phyloP scores from a whole-genome alignment of 1,140 invertebrate genomes.

The Dendroctonus ponderosae region DNA sequence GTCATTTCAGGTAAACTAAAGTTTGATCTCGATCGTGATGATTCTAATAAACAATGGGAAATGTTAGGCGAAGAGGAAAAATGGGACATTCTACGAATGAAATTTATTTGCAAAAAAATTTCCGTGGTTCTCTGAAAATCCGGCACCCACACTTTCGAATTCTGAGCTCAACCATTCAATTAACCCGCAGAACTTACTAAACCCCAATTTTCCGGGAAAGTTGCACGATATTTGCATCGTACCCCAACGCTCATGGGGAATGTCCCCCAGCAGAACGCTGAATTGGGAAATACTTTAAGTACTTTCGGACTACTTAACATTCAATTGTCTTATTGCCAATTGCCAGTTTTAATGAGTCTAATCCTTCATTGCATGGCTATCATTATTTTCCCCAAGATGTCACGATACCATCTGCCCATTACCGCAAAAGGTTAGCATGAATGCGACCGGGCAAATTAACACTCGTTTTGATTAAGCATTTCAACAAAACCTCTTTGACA shows the following conservation, averaged over 20 bases:
- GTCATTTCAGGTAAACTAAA: constrained; percentile 28
- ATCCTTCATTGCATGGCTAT: constrained; percentile 25
- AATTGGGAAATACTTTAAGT: constrained; percentile 22
- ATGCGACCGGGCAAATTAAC: constrained; percentile 15
- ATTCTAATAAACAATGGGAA: constrained; percentile 27
- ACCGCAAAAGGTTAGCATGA: constrained; percentile 16
- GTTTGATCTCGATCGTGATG: constrained; percentile 32
- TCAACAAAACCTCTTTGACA: too few species aligned
- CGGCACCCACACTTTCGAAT: too few species aligned
- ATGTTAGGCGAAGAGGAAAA: constrained; percentile 7
- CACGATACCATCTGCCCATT: constrained; percentile 16
- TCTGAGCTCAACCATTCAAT: too few species aligned
- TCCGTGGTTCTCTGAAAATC: too few species aligned
- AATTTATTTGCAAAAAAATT: too few species aligned
- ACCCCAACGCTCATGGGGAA: background rate
- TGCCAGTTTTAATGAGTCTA: constrained; percentile 30
- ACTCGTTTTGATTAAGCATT: constrained; percentile 9
- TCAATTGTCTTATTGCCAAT: constrained; percentile 30
- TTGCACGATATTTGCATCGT: too few species aligned
- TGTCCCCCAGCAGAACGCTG: background rate
- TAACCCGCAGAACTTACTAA: too few species aligned
- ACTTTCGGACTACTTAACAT: constrained; percentile 31
- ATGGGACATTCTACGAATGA: background rate
- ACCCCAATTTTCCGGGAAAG: too few species aligned
- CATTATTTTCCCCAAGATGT: constrained; percentile 23